phyloP scores from a whole-genome alignment of 2,888 invertebrate genomes.

The Plagodis dolabraria region DNA sequence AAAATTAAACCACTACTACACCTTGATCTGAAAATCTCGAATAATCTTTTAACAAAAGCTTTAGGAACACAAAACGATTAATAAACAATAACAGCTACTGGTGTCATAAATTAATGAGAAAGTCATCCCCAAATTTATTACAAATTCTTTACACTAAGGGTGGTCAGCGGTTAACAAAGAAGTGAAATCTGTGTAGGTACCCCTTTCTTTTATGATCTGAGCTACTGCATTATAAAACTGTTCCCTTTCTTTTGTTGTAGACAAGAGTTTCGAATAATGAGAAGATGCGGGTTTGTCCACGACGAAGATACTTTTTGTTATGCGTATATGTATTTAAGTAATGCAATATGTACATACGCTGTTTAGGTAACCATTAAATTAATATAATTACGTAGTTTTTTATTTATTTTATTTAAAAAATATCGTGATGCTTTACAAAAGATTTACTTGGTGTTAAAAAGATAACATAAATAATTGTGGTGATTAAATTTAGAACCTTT shows the following conservation, averaged over 20 bases:
- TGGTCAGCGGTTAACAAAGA: slow-evolving; percentile 57
- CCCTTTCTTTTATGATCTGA: slow-evolving; percentile 63
- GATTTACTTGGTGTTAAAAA: too few relatives aligned
- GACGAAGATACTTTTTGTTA: neutral
- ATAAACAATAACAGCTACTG: slow-evolving; percentile 54
- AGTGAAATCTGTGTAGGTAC: slow-evolving; percentile 50
- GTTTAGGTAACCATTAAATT: too few relatives aligned
- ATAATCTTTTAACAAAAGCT: slow-evolving; percentile 35
- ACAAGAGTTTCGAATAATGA: slow-evolving; percentile 39
- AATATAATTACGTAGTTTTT: too few relatives aligned
- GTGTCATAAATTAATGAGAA: slow-evolving; percentile 61
- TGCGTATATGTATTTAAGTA: too few relatives aligned
- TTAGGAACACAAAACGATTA: slow-evolving; percentile 31
- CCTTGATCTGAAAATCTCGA: slow-evolving; percentile 14
- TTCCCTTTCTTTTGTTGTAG: slow-evolving; percentile 48
- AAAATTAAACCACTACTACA: slow-evolving; percentile 20
- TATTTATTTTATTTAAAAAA: too few relatives aligned
- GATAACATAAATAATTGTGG: too few relatives aligned
- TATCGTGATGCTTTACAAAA: too few relatives aligned
- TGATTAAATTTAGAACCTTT: too few relatives aligned
- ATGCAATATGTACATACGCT: slow-evolving; percentile 3
- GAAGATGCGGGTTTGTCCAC: slow-evolving; percentile 40
- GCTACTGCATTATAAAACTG: slow-evolving; percentile 75
- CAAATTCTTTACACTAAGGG: slow-evolving; percentile 58
- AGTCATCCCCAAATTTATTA: slow-evolving; percentile 52